Conservation (phyloP, 2,888 invertebrate genomes). For the Herminia tarsipennalis region DNA sequence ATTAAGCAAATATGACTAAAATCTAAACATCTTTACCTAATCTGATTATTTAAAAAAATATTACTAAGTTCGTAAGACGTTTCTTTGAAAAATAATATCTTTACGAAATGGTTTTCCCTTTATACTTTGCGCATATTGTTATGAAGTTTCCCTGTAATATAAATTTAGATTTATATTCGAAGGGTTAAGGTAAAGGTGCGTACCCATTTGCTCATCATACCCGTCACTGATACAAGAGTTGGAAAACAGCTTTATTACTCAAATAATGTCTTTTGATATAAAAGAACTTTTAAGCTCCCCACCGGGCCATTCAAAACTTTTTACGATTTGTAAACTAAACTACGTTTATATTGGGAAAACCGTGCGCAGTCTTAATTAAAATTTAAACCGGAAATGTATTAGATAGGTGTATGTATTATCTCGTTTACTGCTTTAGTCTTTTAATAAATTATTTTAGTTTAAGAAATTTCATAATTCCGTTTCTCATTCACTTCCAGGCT, state of each 20-base stretch:
- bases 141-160: neutral
- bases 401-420: too few relatives aligned
- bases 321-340: slow-evolving; percentile 38
- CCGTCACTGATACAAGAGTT: slow-evolving; percentile 18
- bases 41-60: too few relatives aligned
- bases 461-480: too few relatives aligned
- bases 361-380: too few relatives aligned
- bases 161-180: neutral
- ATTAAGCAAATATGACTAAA: too few relatives aligned
- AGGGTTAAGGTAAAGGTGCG: neutral
- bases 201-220: slow-evolving; percentile 1
- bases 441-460: too few relatives aligned
- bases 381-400: too few relatives aligned
- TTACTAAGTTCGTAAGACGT: too few relatives aligned
- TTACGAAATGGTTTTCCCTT: neutral
- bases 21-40: too few relatives aligned
- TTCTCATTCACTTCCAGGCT: too few relatives aligned
- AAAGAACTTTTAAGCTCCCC: slow-evolving; percentile 36
- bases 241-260: slow-evolving; percentile 32
- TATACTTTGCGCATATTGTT: neutral
- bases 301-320: slow-evolving; percentile 34
- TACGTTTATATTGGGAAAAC: slow-evolving; percentile 28
- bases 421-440: neutral
- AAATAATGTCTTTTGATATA: slow-evolving; percentile 39
- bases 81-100: too few relatives aligned